Conservation (phyloP, 1,140 invertebrate genomes). For the Orchesella cincta region DNA sequence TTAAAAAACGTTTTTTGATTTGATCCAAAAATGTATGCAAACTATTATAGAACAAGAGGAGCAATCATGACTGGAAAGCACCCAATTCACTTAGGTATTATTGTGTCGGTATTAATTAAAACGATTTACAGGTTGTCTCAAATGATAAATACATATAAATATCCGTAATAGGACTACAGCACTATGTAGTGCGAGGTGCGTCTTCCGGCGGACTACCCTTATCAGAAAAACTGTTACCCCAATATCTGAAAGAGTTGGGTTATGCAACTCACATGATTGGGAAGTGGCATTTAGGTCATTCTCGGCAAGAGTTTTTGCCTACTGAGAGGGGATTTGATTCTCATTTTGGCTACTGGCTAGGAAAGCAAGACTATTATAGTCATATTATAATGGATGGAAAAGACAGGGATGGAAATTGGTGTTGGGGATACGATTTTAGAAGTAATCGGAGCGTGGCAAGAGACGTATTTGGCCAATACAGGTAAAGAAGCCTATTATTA, state of each 20-base stretch:
- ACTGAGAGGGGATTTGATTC: conserved; percentile 77
- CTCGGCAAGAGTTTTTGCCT: conserved; percentile 69
- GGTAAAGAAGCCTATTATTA: too few relatives aligned
- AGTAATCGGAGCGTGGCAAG: conserved; percentile 47
- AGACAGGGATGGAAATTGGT: background rate
- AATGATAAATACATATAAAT: background rate
- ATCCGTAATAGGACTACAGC: conserved; percentile 70
- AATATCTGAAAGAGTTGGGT: conserved; percentile 72
- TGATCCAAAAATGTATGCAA: background rate
- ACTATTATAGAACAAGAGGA: conserved; percentile 61
- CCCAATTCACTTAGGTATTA: conserved; percentile 74
- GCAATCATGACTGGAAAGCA: conserved; percentile 80
- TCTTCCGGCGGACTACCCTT: conserved; percentile 74
- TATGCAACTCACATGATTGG: conserved; percentile 77
- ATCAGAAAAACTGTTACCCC: conserved; percentile 70
- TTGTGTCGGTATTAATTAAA: background rate
- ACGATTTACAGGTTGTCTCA: background rate
- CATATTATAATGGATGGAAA: conserved; percentile 57
- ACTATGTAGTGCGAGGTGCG: conserved; percentile 70
- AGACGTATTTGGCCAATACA: conserved; percentile 52
- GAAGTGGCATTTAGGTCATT: conserved; percentile 57
- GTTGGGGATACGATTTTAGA: conserved; percentile 53
- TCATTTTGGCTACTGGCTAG: conserved; percentile 81
- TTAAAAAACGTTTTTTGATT: background rate
- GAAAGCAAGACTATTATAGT: conserved; percentile 79